Percentiles rank a stretch among this genome's conserved stretches.
Evolutionary conservation across 2,888 invertebrate genomes (phyloP).

Genomic region (Pollenia labialis): DNA sequence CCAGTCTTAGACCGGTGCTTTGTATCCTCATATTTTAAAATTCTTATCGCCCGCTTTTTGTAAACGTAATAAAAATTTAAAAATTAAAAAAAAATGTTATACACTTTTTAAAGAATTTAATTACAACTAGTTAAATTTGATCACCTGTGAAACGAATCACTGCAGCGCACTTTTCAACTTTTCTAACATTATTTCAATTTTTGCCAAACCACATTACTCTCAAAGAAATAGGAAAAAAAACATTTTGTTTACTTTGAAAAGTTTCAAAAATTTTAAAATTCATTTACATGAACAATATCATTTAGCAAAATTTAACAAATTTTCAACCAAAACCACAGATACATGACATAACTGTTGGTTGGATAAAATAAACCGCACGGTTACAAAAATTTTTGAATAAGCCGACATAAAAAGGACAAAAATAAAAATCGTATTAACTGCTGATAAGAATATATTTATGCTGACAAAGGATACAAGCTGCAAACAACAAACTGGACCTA

Average conservation of each 20-base stretch:
- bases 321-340: neutral
- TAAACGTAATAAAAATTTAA: too few relatives aligned
- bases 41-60: too few relatives aligned
- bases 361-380: conserved; percentile 10
- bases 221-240: too few relatives aligned
- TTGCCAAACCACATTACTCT: too few relatives aligned
- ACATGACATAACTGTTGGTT: neutral
- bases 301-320: conserved; percentile 4
- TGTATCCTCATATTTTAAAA: too few relatives aligned
- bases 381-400: conserved; percentile 12
- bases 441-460: conserved; percentile 49
- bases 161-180: too few relatives aligned
- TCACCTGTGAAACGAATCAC: too few relatives aligned
- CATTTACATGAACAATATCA: neutral
- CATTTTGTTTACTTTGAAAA: neutral
- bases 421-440: conserved; percentile 46
- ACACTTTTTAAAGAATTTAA: too few relatives aligned
- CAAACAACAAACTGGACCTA: conserved; percentile 25
- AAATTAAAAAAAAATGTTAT: too few relatives aligned
- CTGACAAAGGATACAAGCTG: conserved; percentile 34
- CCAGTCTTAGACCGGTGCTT: too few relatives aligned
- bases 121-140: too few relatives aligned
- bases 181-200: too few relatives aligned
- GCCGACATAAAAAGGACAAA: conserved; percentile 23
- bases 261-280: neutral